Evolutionary conservation across 1,140 invertebrate species (phyloP).

Genomic region (Agrilus planipennis): DNA sequence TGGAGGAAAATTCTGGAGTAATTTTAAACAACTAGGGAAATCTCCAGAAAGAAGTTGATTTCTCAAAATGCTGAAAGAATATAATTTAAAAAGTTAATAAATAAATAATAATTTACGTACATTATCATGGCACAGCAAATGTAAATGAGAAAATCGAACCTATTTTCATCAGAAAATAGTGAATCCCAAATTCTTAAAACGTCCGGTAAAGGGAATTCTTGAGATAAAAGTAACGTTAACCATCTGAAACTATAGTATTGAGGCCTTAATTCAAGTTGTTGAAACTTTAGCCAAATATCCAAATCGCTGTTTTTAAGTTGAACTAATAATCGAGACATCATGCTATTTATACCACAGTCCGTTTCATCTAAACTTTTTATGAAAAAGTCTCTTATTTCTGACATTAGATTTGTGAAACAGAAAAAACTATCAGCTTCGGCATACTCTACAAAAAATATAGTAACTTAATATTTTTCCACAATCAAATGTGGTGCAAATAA

Average conservation of each 20-base stretch:
- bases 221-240: conserved; percentile 91
- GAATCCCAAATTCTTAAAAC: conserved; percentile 94
- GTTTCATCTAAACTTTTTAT: conserved; percentile 92
- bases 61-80: conserved; percentile 56
- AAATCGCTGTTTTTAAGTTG: conserved; percentile 67
- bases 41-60: conserved; percentile 73
- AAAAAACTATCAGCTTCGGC: conserved; percentile 97
- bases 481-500: no score
- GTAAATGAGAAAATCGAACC: conserved; percentile 83
- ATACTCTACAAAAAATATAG: conserved; percentile 71
- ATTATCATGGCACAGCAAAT: conserved; percentile 95
- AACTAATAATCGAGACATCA: conserved; percentile 68
- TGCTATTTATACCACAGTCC: conserved; percentile 73
- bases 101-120: conserved; percentile 46
- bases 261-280: conserved; percentile 76
- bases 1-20: conserved; percentile 76
- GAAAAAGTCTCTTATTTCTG: conserved; percentile 94
- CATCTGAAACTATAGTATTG: conserved; percentile 97
- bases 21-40: conserved; percentile 84
- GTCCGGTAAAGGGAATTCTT: conserved; percentile 95
- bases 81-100: conserved; percentile 4
- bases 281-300: conserved; percentile 61
- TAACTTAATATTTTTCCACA: no score
- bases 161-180: conserved; percentile 74
- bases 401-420: conserved; percentile 95